A percentile compares a stretch with the other conserved stretches of the same genome.
Evolutionary conservation across 2,888 invertebrate genomes (phyloP).

Genomic region (Neoitamus cyanurus): DNA sequence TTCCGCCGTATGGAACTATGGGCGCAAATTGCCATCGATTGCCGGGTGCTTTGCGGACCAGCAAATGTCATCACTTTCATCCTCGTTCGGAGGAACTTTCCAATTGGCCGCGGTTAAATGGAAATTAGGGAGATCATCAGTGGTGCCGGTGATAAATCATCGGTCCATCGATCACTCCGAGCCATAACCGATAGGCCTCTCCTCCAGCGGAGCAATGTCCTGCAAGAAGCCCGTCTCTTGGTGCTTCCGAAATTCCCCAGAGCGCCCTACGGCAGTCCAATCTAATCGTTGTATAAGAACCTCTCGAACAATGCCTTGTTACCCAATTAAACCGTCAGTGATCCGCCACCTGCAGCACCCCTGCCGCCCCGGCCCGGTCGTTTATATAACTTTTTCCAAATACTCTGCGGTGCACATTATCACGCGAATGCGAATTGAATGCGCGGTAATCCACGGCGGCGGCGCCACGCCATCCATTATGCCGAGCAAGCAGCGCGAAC

Average conservation of each 20-base stretch:
- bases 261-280: background rate
- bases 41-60: background rate
- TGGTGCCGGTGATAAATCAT: background rate
- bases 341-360: background rate
- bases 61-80: constrained; percentile 27
- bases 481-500: background rate
- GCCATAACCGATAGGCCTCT: background rate
- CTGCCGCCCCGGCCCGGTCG: background rate
- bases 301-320: background rate
- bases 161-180: background rate
- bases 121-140: background rate
- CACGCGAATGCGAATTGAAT: constrained; percentile 2
- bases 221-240: background rate
- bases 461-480: background rate
- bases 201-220: background rate
- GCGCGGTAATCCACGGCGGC: background rate
- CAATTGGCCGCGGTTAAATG: background rate
- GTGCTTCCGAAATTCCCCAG: background rate
- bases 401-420: background rate
- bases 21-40: background rate
- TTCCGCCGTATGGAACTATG: background rate
- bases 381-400: background rate
- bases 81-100: background rate
- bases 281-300: background rate
- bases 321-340: background rate